Base-by-base conservation (phyloP, 2,888 invertebrate species). In the Unio delphinus region DNA sequence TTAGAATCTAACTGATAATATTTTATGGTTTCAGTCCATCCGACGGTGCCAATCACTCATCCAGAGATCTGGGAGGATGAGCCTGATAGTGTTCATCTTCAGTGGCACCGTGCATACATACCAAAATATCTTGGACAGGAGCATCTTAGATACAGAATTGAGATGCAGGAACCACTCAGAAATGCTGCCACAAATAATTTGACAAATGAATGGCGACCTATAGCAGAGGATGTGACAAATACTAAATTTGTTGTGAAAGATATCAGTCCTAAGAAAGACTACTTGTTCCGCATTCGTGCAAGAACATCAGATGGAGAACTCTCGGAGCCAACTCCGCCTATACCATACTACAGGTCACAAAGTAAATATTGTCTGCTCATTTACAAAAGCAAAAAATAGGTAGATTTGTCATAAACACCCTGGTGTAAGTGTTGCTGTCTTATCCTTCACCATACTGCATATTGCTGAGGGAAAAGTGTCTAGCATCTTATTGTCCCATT, bases 221-320 rank as follows among this genome's bases (percentile, higher is more conserved):
- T 86, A 61, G 84, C 82, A 58, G 77, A 73, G 34, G 83, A 82
- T 69, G 73, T 87, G 45, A 75, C 65, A 28, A 78, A 77, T 58
- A 82, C 85, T 4, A 79, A 80, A 54, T 85, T 82, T 70, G 69
- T 74, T 7, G 78, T 89, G 56, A 80, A 80, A 7, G 84, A 88
- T 56, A 82, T 99, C 74, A 95, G 96, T 87, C 97, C 98, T 0
- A 95, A 95, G 91, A 93, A 95, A 80, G 98, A 98, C 91, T 99
- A 99, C 91, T 95, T 95, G 90, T 97, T 98, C 92, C 93, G 99
- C 73, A 94, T 99, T 60, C 93, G 98, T 30, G 98, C 98, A 3
- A 97, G 97, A 89, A 97, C 98, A 91, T 79, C 80, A 55, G 76
- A 80, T 65, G 96, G 96, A 89, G 99, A 98, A 61, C 94, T 98